phyloP scores from a whole-genome alignment of 1,140 invertebrate species.

The Nasonia longicornis region DNA sequence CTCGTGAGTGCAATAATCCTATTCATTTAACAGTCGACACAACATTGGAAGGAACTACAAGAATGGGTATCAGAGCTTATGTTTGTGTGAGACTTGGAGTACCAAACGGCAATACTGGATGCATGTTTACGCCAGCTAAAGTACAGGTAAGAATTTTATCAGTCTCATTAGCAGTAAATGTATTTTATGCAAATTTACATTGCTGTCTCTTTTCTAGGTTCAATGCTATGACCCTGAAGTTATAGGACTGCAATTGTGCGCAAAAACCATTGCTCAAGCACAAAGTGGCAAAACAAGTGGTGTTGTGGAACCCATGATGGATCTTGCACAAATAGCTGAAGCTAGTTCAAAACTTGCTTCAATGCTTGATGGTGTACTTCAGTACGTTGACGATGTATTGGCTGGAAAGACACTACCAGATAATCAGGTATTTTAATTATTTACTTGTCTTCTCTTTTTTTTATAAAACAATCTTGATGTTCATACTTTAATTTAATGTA shows the following conservation, averaged over 20 bases:
- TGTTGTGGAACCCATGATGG: slow-evolving; percentile 83
- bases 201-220: slow-evolving; percentile 65
- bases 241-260: slow-evolving; percentile 82
- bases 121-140: slow-evolving; percentile 95
- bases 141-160: slow-evolving; percentile 71
- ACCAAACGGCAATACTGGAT: slow-evolving; percentile 90
- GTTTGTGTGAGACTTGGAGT: slow-evolving; percentile 78
- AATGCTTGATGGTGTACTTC: slow-evolving; percentile 84
- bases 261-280: slow-evolving; percentile 75
- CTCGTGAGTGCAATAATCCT: slow-evolving; percentile 91
- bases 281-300: slow-evolving; percentile 63
- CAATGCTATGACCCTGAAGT: slow-evolving; percentile 91
- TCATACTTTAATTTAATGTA: slow-evolving; percentile 48
- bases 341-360: slow-evolving; percentile 81
- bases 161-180: not conserved
- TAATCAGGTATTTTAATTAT: slow-evolving; percentile 70
- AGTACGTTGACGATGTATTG: slow-evolving; percentile 90
- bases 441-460: not conserved
- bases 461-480: not conserved
- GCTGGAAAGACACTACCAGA: slow-evolving; percentile 79
- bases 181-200: not conserved
- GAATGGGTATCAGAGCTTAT: slow-evolving; percentile 93
- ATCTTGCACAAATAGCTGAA: slow-evolving; percentile 88
- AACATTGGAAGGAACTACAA: slow-evolving; percentile 78
- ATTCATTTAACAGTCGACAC: slow-evolving; percentile 96